Percentiles rank a stretch among this genome's conserved stretches.
Conservation (phyloP, 2,797 vertebrate species). For the Pristis pectinata region DNA sequence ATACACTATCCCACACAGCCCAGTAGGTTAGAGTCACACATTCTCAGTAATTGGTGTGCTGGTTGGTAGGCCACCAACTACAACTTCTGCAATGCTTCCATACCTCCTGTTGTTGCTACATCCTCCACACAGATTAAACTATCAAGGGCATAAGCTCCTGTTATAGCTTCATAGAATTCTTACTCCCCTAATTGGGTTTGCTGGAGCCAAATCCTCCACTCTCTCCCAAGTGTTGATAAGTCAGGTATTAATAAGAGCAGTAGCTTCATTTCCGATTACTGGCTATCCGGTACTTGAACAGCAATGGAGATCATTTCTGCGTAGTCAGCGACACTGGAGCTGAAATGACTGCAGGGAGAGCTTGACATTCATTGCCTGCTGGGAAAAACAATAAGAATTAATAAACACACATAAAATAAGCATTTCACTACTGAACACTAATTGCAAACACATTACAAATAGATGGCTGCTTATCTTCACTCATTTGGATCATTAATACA, state of each 20-base stretch:
- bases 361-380: background rate
- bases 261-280: background rate
- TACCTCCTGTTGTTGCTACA: background rate
- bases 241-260: background rate
- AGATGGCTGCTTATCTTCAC: slow-evolving; percentile 24
- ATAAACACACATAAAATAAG: slow-evolving; percentile 23
- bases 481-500: slow-evolving; percentile 35
- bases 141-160: background rate
- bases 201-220: background rate
- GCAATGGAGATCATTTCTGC: background rate
- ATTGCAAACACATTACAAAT: slow-evolving; percentile 35
- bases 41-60: slow-evolving; percentile 23
- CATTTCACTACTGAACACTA: slow-evolving; percentile 21
- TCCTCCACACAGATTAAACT: background rate
- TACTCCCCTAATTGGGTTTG: slow-evolving; percentile 11
- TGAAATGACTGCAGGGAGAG: background rate
- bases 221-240: background rate
- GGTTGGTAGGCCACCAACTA: slow-evolving; percentile 20
- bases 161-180: background rate
- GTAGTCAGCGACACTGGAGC: background rate
- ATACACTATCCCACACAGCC: slow-evolving; percentile 1
- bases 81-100: background rate
- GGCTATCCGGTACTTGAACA: background rate
- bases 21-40: background rate
- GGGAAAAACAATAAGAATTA: slow-evolving; percentile 33